A percentile compares a stretch with the other conserved stretches of the same genome.
These are phyloP conservation scores for Linhomoeus sp. DNA, from an alignment of 2,888 invertebrate genomes.

Conservation along the genomic window DNA sequence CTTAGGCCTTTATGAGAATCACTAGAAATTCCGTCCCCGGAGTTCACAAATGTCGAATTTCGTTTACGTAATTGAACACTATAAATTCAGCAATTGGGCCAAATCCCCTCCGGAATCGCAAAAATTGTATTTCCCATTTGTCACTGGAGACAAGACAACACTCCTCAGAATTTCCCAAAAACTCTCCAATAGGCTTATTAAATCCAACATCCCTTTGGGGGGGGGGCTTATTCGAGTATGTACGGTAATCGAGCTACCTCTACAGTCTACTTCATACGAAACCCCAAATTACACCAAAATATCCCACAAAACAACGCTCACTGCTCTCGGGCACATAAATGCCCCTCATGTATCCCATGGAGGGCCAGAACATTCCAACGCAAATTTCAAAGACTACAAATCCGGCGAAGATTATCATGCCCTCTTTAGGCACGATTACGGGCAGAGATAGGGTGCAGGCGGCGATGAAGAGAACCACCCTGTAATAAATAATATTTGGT, in stretches of 20 bases:
- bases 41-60: background rate
- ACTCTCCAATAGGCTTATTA: no score
- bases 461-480: slow-evolving; percentile 28
- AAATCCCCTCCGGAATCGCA: no score
- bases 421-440: slow-evolving; percentile 27
- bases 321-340: slow-evolving; percentile 34
- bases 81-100: no score
- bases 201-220: no score
- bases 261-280: no score
- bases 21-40: background rate
- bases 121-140: no score
- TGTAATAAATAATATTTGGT: slow-evolving; percentile 11
- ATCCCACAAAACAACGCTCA: slow-evolving; percentile 13
- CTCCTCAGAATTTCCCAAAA: no score
- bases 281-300: no score
- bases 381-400: slow-evolving; percentile 34
- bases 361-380: slow-evolving; percentile 37
- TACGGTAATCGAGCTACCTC: no score
- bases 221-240: no score
- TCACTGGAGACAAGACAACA: no score
- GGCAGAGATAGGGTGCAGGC: slow-evolving; percentile 30
- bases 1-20: background rate
- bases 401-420: slow-evolving; percentile 26
- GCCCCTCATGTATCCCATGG: slow-evolving; percentile 33
- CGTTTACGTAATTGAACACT: no score